Evolutionary conservation across 2,888 invertebrate genomes (phyloP).

Genomic region (Gryllus longicercus): DNA sequence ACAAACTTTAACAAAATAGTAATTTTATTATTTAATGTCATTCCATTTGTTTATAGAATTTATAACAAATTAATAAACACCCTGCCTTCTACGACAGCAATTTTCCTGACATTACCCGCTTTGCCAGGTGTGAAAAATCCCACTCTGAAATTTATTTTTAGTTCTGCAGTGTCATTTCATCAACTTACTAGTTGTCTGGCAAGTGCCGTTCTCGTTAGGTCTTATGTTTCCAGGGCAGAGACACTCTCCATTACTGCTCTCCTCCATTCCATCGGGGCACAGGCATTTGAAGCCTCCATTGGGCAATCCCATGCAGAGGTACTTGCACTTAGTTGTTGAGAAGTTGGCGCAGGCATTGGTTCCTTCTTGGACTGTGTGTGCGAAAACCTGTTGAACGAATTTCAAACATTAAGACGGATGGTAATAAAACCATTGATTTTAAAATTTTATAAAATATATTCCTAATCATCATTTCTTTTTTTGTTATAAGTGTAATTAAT

Average conservation of each 20-base stretch:
- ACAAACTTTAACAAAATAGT: too few species aligned
- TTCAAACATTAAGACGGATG: neutral
- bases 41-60: too few species aligned
- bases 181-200: constrained; percentile 50
- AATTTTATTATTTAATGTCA: too few species aligned
- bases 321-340: constrained; percentile 56
- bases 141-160: too few species aligned
- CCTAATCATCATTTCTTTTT: too few species aligned
- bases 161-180: neutral
- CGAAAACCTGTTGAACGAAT: constrained; percentile 54
- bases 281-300: constrained; percentile 64
- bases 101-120: too few species aligned
- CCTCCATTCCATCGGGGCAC: constrained; percentile 73
- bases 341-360: constrained; percentile 66
- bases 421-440: too few species aligned
- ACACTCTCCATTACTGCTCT: constrained; percentile 58
- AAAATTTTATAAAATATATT: too few species aligned
- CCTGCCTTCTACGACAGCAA: too few species aligned
- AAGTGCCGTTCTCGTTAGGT: constrained; percentile 65
- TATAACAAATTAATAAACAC: too few species aligned
- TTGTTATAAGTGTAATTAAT: too few species aligned
- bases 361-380: constrained; percentile 71
- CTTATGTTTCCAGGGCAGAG: constrained; percentile 68
- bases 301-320: constrained; percentile 76
- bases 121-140: too few species aligned